Evolutionary conservation across 1,140 invertebrate genomes (phyloP).

Genomic region (Streblospio benedicti): DNA sequence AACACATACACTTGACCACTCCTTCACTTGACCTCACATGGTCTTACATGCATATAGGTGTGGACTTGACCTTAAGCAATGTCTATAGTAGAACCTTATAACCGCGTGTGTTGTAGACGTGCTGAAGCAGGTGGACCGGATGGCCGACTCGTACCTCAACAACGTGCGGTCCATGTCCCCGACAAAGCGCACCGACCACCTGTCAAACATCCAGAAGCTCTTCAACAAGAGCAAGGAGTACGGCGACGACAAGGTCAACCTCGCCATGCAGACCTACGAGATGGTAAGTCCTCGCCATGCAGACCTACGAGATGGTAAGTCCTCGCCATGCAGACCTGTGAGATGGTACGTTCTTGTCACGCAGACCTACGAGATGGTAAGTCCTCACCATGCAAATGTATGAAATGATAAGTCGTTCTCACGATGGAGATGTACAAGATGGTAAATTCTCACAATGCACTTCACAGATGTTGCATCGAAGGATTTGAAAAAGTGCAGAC

Average conservation of each 20-base stretch:
- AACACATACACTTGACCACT: no score
- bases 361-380: conserved; percentile 14
- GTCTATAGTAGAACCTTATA: no score
- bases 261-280: conserved; percentile 97
- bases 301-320: conserved; percentile 65
- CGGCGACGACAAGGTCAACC: conserved; percentile 92
- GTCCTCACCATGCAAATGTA: conserved; percentile 11
- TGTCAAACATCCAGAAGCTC: conserved; percentile 61
- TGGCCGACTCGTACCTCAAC: conserved; percentile 73
- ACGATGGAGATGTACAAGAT: no score
- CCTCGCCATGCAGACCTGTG: conserved; percentile 50
- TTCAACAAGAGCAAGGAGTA: conserved; percentile 49
- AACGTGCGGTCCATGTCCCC: conserved; percentile 55
- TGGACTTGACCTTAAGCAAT: no score
- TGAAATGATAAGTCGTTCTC: no score
- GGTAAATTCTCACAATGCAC: no score
- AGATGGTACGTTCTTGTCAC: conserved; percentile 58
- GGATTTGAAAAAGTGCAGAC: no score
- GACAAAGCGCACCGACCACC: conserved; percentile 73
- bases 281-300: conserved; percentile 52
- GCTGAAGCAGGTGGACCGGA: conserved; percentile 80
- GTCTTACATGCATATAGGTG: no score
- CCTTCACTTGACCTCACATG: background rate
- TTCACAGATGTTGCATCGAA: no score
- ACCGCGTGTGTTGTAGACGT: conserved; percentile 63